A percentile compares a stretch with the other conserved stretches of the same genome.
Evolutionary conservation across 2,888 invertebrate species (phyloP).

Genomic region (Sthenelais limicola): DNA sequence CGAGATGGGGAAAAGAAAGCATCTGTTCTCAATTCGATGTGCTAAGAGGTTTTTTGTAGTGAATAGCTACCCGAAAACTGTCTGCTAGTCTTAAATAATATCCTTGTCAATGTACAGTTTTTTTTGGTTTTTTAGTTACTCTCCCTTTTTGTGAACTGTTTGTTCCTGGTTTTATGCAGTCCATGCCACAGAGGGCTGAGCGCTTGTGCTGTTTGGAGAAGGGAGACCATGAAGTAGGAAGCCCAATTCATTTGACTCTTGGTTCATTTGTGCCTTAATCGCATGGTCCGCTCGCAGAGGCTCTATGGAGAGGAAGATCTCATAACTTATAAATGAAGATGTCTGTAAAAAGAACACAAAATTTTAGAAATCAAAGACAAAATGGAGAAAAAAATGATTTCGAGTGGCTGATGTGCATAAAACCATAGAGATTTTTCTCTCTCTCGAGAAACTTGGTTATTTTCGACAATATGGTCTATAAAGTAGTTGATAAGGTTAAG

Average conservation of each 20-base stretch:
- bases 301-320: conserved; percentile 38
- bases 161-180: conserved; percentile 33
- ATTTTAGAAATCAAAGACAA: too few relatives aligned
- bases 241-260: conserved; percentile 28
- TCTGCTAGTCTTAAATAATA: conserved; percentile 37
- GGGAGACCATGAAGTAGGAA: too few relatives aligned
- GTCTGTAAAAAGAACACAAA: conserved; percentile 17
- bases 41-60: conserved; percentile 39
- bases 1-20: conserved; percentile 10
- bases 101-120: conserved; percentile 38
- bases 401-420: conserved; percentile 37
- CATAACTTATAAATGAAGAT: conserved; percentile 32
- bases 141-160: conserved; percentile 30
- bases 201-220: too few relatives aligned
- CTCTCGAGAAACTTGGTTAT: not conserved
- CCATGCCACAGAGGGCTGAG: conserved; percentile 29
- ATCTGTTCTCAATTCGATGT: conserved; percentile 36
- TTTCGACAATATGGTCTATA: conserved; percentile 21
- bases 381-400: too few relatives aligned
- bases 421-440: conserved; percentile 25
- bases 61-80: conserved; percentile 31
- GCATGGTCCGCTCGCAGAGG: conserved; percentile 17
- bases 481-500: conserved; percentile 24
- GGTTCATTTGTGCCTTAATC: conserved; percentile 32
- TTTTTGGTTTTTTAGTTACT: conserved; percentile 6